Percentiles rank a stretch among this genome's conserved stretches.
Conservation (phyloP, 2,113 vertebrate species). For the Pipra filicauda region DNA sequence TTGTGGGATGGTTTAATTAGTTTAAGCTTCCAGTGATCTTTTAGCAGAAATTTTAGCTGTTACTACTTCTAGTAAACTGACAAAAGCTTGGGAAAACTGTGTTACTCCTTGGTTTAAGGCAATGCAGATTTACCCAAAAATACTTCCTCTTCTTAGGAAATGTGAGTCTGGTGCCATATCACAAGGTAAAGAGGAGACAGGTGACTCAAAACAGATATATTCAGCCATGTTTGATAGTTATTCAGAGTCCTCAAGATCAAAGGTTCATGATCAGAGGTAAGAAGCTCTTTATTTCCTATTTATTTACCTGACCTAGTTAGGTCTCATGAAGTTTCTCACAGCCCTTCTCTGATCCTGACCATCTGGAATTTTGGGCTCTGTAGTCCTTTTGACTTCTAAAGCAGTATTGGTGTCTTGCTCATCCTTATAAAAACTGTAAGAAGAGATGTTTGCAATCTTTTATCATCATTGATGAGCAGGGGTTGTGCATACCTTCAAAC, state of each 20-base stretch:
- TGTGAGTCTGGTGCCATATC: conserved; percentile 65
- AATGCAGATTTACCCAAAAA: not conserved
- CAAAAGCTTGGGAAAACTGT: not conserved
- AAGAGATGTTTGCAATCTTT: not conserved
- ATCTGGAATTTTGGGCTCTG: not conserved
- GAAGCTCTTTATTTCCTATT: not conserved
- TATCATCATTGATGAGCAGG: not conserved
- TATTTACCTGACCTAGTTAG: not conserved
- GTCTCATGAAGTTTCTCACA: not conserved
- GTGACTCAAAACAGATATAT: conserved; percentile 68
- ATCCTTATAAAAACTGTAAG: not conserved
- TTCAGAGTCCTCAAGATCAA: conserved; percentile 81
- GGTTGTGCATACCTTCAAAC: not conserved
- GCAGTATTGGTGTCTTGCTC: not conserved
- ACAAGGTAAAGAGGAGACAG: conserved; percentile 60
- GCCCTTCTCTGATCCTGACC: not conserved
- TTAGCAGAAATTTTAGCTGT: not conserved
- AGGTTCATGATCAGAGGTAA: conserved; percentile 83
- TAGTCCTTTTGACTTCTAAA: not conserved
- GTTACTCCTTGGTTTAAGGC: not conserved
- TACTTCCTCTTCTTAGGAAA: conserved; percentile 67
- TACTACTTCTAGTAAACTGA: not conserved
- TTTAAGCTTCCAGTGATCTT: not conserved
- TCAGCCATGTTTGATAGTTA: conserved; percentile 75
- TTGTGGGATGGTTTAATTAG: not conserved